A percentile compares a stretch with the other conserved stretches of the same genome.
phyloP scores from a whole-genome alignment of 2,113 vertebrate species.

The Pagrus major region DNA sequence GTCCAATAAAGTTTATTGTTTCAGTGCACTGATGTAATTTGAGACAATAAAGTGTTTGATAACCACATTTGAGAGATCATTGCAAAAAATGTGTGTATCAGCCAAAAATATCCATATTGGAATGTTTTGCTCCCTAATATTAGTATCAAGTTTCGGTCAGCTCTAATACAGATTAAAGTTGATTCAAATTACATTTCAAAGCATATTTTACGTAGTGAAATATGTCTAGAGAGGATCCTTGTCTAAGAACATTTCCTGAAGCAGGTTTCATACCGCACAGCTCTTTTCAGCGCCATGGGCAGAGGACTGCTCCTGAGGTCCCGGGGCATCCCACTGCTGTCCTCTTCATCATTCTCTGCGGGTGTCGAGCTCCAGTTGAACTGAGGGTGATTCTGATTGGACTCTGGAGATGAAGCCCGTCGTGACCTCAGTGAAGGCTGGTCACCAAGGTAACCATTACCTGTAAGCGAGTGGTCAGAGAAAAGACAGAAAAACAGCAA shows the following conservation, averaged over 20 bases:
- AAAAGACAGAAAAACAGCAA: slow-evolving; percentile 1
- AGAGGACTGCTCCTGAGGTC: slow-evolving; percentile 67
- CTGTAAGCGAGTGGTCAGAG: slow-evolving; percentile 24
- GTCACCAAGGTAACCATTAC: slow-evolving; percentile 23
- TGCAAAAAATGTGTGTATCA: too few relatives aligned
- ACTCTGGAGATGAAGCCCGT: slow-evolving; percentile 30
- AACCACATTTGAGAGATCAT: too few relatives aligned
- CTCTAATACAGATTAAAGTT: too few relatives aligned
- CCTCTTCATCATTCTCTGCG: slow-evolving; percentile 27
- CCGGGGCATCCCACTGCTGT: not conserved
- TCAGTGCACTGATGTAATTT: too few relatives aligned
- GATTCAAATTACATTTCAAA: not conserved
- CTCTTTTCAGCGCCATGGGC: slow-evolving; percentile 79
- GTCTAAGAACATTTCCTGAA: too few relatives aligned
- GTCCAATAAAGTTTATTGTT: too few relatives aligned
- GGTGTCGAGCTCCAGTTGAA: slow-evolving; percentile 57
- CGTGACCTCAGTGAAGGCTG: slow-evolving; percentile 64
- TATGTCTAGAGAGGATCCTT: not conserved
- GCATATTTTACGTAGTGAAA: not conserved
- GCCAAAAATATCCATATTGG: too few relatives aligned
- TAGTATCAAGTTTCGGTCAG: too few relatives aligned
- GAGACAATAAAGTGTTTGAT: too few relatives aligned
- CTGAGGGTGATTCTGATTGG: slow-evolving; percentile 58
- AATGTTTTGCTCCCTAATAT: too few relatives aligned
- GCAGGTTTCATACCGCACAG: slow-evolving; percentile 71